Evolutionary conservation across 2,113 vertebrate genomes (phyloP).

Genomic region (Meles meles): DNA sequence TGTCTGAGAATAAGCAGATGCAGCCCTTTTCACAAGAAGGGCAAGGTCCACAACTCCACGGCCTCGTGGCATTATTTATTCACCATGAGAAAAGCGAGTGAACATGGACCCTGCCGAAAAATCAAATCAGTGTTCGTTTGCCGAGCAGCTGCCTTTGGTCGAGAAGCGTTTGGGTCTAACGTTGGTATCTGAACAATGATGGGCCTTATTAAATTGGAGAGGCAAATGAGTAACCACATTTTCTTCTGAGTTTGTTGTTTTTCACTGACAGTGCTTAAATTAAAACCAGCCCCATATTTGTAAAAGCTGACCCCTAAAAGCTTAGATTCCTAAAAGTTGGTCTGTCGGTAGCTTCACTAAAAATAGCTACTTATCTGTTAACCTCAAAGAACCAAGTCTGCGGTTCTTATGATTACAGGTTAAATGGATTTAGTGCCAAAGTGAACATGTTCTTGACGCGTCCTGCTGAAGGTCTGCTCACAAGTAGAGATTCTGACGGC

Average conservation of each 20-base stretch:
- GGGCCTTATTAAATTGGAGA: slow-evolving; percentile 62
- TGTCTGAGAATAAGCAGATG: slow-evolving; percentile 89
- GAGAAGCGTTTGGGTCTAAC: slow-evolving; percentile 53
- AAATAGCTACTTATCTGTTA: slow-evolving; percentile 52
- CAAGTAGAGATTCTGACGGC: not conserved
- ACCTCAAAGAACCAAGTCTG: slow-evolving; percentile 58
- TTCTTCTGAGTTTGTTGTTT: slow-evolving; percentile 46
- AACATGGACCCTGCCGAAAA: slow-evolving; percentile 76
- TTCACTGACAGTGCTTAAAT: slow-evolving; percentile 44
- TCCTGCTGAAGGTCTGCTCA: not conserved
- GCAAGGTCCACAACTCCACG: slow-evolving; percentile 73
- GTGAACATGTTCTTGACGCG: not conserved
- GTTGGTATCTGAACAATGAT: slow-evolving; percentile 64
- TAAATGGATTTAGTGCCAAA: slow-evolving; percentile 39
- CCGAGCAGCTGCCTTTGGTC: slow-evolving; percentile 71
- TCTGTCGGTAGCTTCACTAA: slow-evolving; percentile 55
- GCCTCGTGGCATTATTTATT: slow-evolving; percentile 78
- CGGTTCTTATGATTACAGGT: slow-evolving; percentile 51
- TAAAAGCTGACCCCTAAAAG: slow-evolving; percentile 38
- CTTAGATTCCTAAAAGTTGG: not conserved
- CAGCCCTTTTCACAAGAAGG: slow-evolving; percentile 82
- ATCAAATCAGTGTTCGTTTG: slow-evolving; percentile 74
- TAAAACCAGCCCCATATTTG: slow-evolving; percentile 26
- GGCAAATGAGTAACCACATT: slow-evolving; percentile 47
- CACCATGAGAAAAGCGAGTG: slow-evolving; percentile 71